Conservation (phyloP, 2,797 vertebrate species). For the Clarias fuscus region DNA sequence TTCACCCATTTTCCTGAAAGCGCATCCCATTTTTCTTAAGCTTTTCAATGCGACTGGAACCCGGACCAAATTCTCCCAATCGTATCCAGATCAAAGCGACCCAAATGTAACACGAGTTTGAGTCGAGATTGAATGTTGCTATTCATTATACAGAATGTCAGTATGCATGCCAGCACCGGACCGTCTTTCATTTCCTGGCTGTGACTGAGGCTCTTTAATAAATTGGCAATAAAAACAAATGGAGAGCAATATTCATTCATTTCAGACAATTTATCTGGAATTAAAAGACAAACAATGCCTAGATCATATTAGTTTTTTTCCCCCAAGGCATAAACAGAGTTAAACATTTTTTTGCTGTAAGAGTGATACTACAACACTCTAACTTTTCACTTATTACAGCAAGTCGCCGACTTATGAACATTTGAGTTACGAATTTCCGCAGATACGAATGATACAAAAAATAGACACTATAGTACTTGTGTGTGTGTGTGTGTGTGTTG, state of each 20-base stretch:
- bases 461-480: too few relatives aligned
- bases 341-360: not conserved
- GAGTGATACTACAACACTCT: not conserved
- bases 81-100: not conserved
- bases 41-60: not conserved
- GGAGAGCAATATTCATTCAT: not conserved
- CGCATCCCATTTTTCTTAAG: not conserved
- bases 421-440: too few relatives aligned
- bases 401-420: too few relatives aligned
- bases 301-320: not conserved
- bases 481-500: too few relatives aligned
- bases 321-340: not conserved
- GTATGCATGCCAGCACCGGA: not conserved
- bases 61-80: not conserved
- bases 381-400: too few relatives aligned
- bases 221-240: slow-evolving; percentile 19
- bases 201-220: slow-evolving; percentile 3
- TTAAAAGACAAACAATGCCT: not conserved
- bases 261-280: not conserved
- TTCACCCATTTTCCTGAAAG: not conserved
- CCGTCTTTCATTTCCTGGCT: not conserved
- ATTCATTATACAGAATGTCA: not conserved
- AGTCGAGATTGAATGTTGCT: not conserved
- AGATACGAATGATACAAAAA: too few relatives aligned
- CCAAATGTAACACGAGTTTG: not conserved